These are phyloP conservation scores for Zeuzera pyrina DNA, from an alignment of 2,888 invertebrate genomes.

Conservation along the genomic window DNA sequence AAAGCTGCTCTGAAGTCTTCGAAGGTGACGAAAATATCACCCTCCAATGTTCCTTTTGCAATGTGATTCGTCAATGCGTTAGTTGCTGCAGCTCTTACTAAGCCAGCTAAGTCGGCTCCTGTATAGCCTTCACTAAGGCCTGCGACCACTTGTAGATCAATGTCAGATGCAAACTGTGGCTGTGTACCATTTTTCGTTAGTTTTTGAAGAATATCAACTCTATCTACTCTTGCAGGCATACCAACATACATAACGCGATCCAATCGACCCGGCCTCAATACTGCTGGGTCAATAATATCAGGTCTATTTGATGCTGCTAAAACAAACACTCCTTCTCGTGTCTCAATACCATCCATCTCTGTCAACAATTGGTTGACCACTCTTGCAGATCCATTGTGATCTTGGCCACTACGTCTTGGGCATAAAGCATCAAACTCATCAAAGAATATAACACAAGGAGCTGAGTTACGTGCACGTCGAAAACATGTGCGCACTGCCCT, in stretches of 20 bases:
- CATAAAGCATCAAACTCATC: slow-evolving; percentile 98
- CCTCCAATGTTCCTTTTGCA: slow-evolving; percentile 60
- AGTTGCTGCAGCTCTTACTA: slow-evolving; percentile 90
- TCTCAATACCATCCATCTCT: slow-evolving; percentile 98
- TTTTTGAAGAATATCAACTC: slow-evolving; percentile 90
- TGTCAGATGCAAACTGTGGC: slow-evolving; percentile 83
- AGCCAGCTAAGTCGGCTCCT: slow-evolving; percentile 93
- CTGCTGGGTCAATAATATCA: slow-evolving; percentile 96
- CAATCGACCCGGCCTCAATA: slow-evolving; percentile 89
- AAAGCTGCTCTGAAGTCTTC: slow-evolving; percentile 86
- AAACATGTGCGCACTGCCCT: slow-evolving; percentile 97
- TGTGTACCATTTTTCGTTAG: slow-evolving; percentile 90
- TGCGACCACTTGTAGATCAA: slow-evolving; percentile 81
- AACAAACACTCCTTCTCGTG: slow-evolving; percentile 92
- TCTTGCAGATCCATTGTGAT: slow-evolving; percentile 81
- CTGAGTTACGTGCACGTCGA: slow-evolving; percentile 92
- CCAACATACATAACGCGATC: slow-evolving; percentile 94
- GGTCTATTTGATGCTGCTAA: slow-evolving; percentile 98
- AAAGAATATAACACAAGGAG: slow-evolving; percentile 99
- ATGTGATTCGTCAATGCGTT: slow-evolving; percentile 86
- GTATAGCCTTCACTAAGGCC: slow-evolving; percentile 84
- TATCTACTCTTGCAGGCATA: slow-evolving; percentile 84
- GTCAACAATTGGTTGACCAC: slow-evolving; percentile 98
- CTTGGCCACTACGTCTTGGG: slow-evolving; percentile 87
- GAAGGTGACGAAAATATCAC: slow-evolving; percentile 75